Percentiles rank a stretch among this genome's conserved stretches.
Evolutionary conservation across 2,797 vertebrate genomes (phyloP).

Genomic region (Rachycentron canadum): DNA sequence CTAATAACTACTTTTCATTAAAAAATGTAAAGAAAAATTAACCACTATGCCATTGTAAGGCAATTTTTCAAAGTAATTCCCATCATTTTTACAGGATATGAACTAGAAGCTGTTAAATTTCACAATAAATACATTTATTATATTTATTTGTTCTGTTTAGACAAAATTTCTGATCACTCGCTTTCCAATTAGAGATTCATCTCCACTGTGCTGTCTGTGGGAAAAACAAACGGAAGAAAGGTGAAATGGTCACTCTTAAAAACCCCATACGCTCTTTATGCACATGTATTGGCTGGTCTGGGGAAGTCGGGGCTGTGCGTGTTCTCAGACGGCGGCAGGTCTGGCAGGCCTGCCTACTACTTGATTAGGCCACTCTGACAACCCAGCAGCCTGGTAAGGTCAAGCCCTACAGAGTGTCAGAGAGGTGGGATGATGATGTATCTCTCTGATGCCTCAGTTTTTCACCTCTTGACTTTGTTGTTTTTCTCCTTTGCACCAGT

Average conservation of each 20-base stretch:
- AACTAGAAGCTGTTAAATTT: neutral
- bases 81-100: neutral
- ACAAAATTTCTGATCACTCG: neutral
- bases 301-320: slow-evolving; percentile 51
- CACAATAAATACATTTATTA: neutral
- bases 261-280: slow-evolving; percentile 25
- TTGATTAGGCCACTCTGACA: slow-evolving; percentile 83
- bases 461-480: slow-evolving; percentile 86
- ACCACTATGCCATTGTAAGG: neutral
- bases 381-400: slow-evolving; percentile 84
- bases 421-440: slow-evolving; percentile 84
- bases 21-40: neutral
- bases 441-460: slow-evolving; percentile 78
- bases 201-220: slow-evolving; percentile 15
- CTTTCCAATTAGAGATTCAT: slow-evolving; percentile 9
- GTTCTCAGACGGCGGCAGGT: slow-evolving; percentile 61
- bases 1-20: neutral
- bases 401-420: slow-evolving; percentile 87
- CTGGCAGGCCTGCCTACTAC: slow-evolving; percentile 69
- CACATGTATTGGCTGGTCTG: slow-evolving; percentile 49
- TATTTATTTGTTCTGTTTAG: neutral
- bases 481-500: slow-evolving; percentile 81
- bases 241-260: slow-evolving; percentile 34
- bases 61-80: neutral
- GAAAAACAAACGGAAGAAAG: slow-evolving; percentile 18